phyloP scores from a whole-genome alignment of 2,888 invertebrate species.

The Tenthredo scrophulariae region DNA sequence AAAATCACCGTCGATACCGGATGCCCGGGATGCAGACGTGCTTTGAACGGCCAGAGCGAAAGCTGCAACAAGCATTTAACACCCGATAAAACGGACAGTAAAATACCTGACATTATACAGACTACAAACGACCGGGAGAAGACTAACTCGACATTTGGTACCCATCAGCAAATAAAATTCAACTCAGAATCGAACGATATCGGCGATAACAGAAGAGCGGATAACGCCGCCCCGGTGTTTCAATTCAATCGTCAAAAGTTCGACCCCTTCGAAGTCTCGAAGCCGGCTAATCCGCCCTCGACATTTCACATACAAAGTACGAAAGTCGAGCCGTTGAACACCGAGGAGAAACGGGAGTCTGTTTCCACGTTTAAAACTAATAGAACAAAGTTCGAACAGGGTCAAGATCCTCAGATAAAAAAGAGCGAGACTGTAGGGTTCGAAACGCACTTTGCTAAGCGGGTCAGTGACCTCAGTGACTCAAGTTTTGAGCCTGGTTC shows the following conservation, averaged over 20 bases:
- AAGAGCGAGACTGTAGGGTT: conserved; percentile 51
- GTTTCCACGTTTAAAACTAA: conserved; percentile 63
- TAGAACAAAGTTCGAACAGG: conserved; percentile 63
- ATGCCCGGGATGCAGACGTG: conserved; percentile 71
- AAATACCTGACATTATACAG: conserved; percentile 38
- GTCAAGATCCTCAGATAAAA: conserved; percentile 5
- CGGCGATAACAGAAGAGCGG: background rate
- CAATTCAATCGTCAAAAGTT: conserved; percentile 30
- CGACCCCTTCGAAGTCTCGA: conserved; percentile 12
- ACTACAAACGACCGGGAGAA: conserved; percentile 36
- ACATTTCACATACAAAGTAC: conserved; percentile 33
- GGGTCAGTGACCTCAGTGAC: conserved; percentile 60
- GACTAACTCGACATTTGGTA: background rate
- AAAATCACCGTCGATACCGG: conserved; percentile 66
- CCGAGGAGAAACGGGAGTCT: conserved; percentile 52
- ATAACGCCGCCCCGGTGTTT: background rate
- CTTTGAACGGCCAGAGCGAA: conserved; percentile 58
- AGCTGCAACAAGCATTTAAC: conserved; percentile 37
- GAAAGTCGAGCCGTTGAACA: conserved; percentile 46
- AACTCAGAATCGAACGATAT: conserved; percentile 9
- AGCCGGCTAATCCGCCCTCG: conserved; percentile 1
- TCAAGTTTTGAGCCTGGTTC: conserved; percentile 70
- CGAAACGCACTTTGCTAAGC: conserved; percentile 66
- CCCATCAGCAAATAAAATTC: conserved; percentile 19
- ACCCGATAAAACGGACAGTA: background rate